Evolutionary conservation across 2,888 invertebrate genomes (phyloP).

Genomic region (Crocallis elinguaria): DNA sequence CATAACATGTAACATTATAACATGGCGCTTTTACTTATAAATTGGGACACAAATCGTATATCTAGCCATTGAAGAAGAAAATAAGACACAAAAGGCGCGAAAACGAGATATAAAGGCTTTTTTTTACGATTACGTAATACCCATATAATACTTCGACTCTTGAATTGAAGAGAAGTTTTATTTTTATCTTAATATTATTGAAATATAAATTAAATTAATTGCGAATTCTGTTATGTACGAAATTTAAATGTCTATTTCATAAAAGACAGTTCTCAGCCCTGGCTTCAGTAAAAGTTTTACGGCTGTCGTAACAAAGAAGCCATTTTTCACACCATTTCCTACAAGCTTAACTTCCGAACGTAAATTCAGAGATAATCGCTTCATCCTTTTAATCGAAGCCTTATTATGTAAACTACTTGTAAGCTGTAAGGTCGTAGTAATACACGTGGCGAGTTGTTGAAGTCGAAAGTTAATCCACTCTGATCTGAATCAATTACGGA

Average conservation of each 20-base stretch:
- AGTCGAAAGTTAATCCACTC: conserved; percentile 67
- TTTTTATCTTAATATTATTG: too few species aligned
- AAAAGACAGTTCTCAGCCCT: conserved; percentile 12
- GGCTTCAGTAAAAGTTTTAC: conserved; percentile 16
- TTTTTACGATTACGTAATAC: too few species aligned
- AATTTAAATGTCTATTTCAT: conserved; percentile 1
- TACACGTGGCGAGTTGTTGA: conserved; percentile 55
- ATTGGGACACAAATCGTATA: too few species aligned
- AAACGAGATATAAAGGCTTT: too few species aligned
- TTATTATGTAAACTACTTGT: conserved; percentile 61
- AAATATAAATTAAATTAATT: too few species aligned
- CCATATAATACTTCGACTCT: too few species aligned
- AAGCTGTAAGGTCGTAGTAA: conserved; percentile 66
- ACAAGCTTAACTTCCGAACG: conserved; percentile 51
- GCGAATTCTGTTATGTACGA: background rate
- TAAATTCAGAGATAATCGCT: conserved; percentile 63
- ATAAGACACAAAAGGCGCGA: too few species aligned
- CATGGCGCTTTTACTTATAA: too few species aligned
- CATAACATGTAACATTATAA: too few species aligned
- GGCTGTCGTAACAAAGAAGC: conserved; percentile 43
- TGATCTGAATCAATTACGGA: conserved; percentile 73
- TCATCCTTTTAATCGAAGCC: conserved; percentile 79
- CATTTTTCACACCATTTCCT: conserved; percentile 51
- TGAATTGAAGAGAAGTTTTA: too few species aligned
- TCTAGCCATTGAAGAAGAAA: too few species aligned